Evolutionary conservation across 2,888 invertebrate genomes (phyloP).

Genomic region (Sphinx pinastri): DNA sequence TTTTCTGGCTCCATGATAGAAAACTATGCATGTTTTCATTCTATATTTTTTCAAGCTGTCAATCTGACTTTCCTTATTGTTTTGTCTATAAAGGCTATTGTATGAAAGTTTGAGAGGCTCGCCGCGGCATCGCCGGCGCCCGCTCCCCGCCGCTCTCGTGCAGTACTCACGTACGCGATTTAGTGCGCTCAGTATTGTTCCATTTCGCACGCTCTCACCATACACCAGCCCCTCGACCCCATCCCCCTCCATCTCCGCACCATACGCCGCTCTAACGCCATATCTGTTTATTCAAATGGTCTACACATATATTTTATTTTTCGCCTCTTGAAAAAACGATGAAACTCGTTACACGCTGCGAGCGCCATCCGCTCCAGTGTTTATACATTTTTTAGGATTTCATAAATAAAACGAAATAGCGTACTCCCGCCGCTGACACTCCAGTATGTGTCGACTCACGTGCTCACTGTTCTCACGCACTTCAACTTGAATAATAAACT

Average conservation of each 20-base stretch:
- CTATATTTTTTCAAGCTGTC: not conserved
- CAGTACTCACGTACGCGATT: not conserved
- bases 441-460: not conserved
- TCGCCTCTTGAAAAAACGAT: slow-evolving; percentile 9
- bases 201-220: not conserved
- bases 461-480: not conserved
- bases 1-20: too few species aligned
- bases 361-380: slow-evolving; percentile 7
- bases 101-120: not conserved
- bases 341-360: slow-evolving; percentile 13
- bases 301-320: slow-evolving; percentile 16
- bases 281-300: slow-evolving; percentile 27
- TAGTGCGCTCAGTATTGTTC: slow-evolving; percentile 7
- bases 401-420: slow-evolving; percentile 8
- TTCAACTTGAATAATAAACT: too few species aligned
- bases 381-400: slow-evolving; percentile 2
- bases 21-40: too few species aligned
- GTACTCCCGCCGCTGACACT: not conserved
- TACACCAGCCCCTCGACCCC: not conserved
- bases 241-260: not conserved
- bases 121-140: not conserved
- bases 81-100: not conserved
- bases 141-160: not conserved
- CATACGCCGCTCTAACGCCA: slow-evolving; percentile 25
- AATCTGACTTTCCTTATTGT: not conserved